These are phyloP conservation scores for Aporrectodea caliginosa DNA, from an alignment of 1,140 invertebrate genomes.

Conservation along the genomic window DNA sequence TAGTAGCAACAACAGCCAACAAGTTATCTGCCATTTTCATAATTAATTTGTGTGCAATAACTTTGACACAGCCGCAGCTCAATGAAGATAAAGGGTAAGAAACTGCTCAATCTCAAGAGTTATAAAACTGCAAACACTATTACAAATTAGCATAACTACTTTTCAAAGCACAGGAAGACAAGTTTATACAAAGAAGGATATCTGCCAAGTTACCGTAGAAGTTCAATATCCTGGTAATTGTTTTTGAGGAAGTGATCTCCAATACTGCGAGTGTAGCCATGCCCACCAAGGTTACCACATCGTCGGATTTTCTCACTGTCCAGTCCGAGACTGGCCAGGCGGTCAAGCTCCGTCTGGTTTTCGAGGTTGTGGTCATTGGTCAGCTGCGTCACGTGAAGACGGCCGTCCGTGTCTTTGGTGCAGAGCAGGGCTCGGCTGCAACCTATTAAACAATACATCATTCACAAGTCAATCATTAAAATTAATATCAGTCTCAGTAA, in stretches of 20 bases:
- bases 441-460: too few species aligned
- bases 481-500: too few species aligned
- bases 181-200: neutral
- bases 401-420: conserved; percentile 72
- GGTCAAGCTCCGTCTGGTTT: conserved; percentile 76
- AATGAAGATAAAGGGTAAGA: too few species aligned
- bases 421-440: conserved; percentile 73
- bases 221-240: conserved; percentile 77
- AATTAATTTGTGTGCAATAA: too few species aligned
- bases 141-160: too few species aligned
- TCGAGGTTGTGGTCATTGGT: conserved; percentile 76
- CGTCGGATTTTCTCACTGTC: conserved; percentile 56
- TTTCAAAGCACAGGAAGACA: too few species aligned
- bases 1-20: too few species aligned
- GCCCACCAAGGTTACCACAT: conserved; percentile 55
- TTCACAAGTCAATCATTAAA: too few species aligned
- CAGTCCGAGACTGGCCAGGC: conserved; percentile 70
- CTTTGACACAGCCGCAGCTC: too few species aligned
- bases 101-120: too few species aligned
- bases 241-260: conserved; percentile 87
- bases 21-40: too few species aligned
- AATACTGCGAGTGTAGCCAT: conserved; percentile 68
- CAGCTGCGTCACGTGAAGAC: conserved; percentile 74
- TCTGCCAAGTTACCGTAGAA: conserved; percentile 56
- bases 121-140: too few species aligned